A percentile compares a stretch with the other conserved stretches of the same genome.
Evolutionary conservation across 2,113 vertebrate species (phyloP).

Genomic region (Nibea coibor): DNA sequence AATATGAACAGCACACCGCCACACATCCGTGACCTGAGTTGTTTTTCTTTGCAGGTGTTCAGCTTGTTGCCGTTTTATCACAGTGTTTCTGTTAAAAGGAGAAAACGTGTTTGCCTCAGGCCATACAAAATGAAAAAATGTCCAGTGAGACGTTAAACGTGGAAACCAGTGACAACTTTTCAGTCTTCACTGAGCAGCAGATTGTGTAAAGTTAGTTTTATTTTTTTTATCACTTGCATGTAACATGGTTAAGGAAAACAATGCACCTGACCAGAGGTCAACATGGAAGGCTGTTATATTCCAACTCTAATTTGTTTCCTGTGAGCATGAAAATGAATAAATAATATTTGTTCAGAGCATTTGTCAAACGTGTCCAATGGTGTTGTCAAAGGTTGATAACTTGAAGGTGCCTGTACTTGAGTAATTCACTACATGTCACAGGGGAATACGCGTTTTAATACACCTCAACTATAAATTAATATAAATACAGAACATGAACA

Average conservation of each 20-base stretch:
- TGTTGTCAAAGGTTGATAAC: neutral
- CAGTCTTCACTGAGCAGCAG: neutral
- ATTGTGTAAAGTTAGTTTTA: neutral
- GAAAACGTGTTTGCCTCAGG: neutral
- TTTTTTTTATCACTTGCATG: neutral
- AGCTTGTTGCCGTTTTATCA: constrained; percentile 35
- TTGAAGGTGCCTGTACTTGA: too few species aligned
- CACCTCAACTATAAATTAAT: too few species aligned
- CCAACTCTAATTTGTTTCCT: constrained; percentile 17
- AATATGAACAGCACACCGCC: neutral
- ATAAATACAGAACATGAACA: too few species aligned
- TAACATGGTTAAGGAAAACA: neutral
- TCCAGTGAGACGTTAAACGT: neutral
- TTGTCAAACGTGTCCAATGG: neutral
- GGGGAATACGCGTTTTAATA: too few species aligned
- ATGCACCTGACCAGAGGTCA: neutral
- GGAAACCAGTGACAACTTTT: neutral
- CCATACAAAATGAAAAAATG: neutral
- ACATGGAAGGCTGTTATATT: neutral
- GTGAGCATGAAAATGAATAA: neutral
- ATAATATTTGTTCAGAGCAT: constrained; percentile 43
- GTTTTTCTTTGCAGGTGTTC: constrained; percentile 10
- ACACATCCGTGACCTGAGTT: neutral
- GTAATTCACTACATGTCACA: too few species aligned
- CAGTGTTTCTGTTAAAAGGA: constrained; percentile 26